Evolutionary conservation across 1,140 invertebrate species (phyloP).

Genomic region (Venturia canescens): DNA sequence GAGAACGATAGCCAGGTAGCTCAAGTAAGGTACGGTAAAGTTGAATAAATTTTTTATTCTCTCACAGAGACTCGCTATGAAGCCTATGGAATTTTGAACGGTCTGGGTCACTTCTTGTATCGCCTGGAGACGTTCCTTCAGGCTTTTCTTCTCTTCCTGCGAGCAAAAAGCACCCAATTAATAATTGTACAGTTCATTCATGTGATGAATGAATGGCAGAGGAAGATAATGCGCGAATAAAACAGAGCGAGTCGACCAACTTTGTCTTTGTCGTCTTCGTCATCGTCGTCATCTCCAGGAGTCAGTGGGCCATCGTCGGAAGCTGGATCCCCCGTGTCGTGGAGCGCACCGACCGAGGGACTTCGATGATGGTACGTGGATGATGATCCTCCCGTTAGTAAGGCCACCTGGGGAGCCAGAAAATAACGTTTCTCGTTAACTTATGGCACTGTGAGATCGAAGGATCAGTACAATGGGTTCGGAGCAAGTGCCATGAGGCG

Average conservation of each 20-base stretch:
- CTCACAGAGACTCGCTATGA: conserved; percentile 94
- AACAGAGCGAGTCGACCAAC: conserved; percentile 70
- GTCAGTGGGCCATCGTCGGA: conserved; percentile 72
- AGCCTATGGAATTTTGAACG: conserved; percentile 96
- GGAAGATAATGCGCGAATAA: too few relatives aligned
- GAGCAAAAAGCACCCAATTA: conserved; percentile 57
- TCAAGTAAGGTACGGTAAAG: conserved; percentile 97
- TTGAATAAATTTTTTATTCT: conserved; percentile 97
- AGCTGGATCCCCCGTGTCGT: conserved; percentile 60
- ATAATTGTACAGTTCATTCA: conserved; percentile 21
- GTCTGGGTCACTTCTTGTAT: conserved; percentile 97
- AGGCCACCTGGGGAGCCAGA: conserved; percentile 62
- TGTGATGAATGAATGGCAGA: too few relatives aligned
- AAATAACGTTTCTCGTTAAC: neutral
- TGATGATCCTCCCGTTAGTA: conserved; percentile 68
- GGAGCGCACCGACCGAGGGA: conserved; percentile 57
- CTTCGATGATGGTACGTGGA: conserved; percentile 60
- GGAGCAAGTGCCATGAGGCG: too few relatives aligned
- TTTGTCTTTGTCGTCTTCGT: conserved; percentile 89
- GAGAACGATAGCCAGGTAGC: conserved; percentile 91
- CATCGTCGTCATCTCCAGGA: conserved; percentile 89
- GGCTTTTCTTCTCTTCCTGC: conserved; percentile 96
- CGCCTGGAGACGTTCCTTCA: conserved; percentile 94
- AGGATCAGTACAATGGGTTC: too few relatives aligned
- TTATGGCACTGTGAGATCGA: too few relatives aligned